Base-by-base conservation (phyloP, 2,113 vertebrate species). In the Ardeotis arabs region DNA sequence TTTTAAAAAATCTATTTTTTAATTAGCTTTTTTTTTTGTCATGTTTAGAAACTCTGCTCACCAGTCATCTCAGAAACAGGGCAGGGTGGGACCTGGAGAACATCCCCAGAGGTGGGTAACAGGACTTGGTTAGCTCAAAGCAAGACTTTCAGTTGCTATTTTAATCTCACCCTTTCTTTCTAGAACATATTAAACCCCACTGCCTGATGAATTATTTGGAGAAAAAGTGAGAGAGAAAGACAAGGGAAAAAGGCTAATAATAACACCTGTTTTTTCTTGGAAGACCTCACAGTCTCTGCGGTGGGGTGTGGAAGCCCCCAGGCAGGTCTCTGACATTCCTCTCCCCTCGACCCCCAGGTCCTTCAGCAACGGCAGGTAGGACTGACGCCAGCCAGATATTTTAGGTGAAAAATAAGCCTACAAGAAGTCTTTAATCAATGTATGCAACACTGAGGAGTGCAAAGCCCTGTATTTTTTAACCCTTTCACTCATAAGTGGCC, bases 221-320 rank as follows among this genome's bases (percentile, higher is more conserved):
- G 8, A 35, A 50, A 67, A 74, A 28, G 5, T 11, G 15, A 47
- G 21, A 60, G 5, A 29, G 49, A 14, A 41, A 22, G 28, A 25
- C 2, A 6, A 55, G 10, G 15, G 9, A 4, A 14, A 83, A 35
- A 63, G 29, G 7, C 5, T 21, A 20, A 22, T 21, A 53, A 44
- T 23, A 58, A 10, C 18, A n/a, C 24, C 13, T 14, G 6, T 21
- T 39, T 29, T 62, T 67, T 23, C 18, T 60, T 28, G 2, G 5
- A 52, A 29, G 55, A 41, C 29, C 12, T 8, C 25, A 41, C 1
- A 2, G 6, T 23, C 25, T 27, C 25, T 35, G 60, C 44, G 31
- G 62, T 1, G 8, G 24, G 18, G 12, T n/a, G 12, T n/a, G 16
- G 29, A 52, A 44, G 7, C 10, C 35, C 14, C 31, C 2, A 1